phyloP scores from a whole-genome alignment of 2,888 invertebrate species.

The Hemaris fuciformis region DNA sequence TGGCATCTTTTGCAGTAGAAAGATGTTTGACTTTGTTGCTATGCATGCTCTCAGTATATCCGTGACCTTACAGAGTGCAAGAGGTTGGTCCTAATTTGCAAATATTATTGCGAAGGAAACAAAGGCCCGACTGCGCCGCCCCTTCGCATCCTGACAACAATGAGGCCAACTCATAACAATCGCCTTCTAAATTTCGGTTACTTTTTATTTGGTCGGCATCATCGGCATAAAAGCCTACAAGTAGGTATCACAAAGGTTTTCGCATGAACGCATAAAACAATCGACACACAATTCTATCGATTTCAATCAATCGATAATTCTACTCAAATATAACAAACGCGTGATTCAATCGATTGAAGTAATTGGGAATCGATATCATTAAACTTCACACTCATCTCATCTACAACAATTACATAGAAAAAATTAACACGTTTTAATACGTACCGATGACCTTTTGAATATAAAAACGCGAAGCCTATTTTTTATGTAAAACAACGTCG shows the following conservation, averaged over 20 bases:
- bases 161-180: neutral
- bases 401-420: neutral
- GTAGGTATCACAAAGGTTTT: too few species aligned
- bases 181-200: neutral
- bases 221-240: neutral
- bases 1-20: too few species aligned
- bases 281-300: neutral
- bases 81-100: slow-evolving; percentile 47
- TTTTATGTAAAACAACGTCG: slow-evolving; percentile 38
- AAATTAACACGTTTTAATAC: neutral
- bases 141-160: slow-evolving; percentile 32
- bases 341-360: neutral
- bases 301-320: neutral
- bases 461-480: slow-evolving; percentile 27
- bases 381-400: neutral
- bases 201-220: too few species aligned
- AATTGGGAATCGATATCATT: neutral
- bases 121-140: slow-evolving; percentile 44
- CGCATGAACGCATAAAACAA: neutral
- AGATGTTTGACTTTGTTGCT: too few species aligned
- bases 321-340: neutral
- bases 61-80: neutral
- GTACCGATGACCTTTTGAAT: neutral
- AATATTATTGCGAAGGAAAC: slow-evolving; percentile 59
- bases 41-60: neutral